Evolutionary conservation across 2,888 invertebrate species (phyloP), one percentile per base, ranked within the genome.

Genomic region (Thymelicus sylvestris): DNA sequence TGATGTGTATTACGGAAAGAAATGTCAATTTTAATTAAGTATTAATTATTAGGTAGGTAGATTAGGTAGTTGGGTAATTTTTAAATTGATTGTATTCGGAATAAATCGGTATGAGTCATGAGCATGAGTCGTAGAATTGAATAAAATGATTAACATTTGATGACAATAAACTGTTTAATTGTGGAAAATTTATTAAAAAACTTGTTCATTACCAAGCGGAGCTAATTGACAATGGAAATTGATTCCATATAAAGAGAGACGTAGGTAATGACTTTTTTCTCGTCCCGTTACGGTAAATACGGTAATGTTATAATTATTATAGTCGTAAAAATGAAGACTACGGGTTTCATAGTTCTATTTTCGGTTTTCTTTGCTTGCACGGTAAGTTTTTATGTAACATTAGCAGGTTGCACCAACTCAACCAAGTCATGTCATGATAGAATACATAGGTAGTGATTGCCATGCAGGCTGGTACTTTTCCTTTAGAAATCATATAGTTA

Each of bases 191-290:
- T 15, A 52, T 52, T 52, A 19, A 7, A 19, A 1, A 6, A 7
- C 50, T 6, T 52, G 50, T 19, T 15, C 19, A 2, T 19, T 7
- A 8, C 12, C 50, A 52, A 52, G 15, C 50, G 50, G 15, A 7
- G 50, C 50, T 52, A 52, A 52, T 52, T 52, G 15, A 52, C 50
- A 52, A 52, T 52, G 15, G 50, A 52, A 2, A 52, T 52, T 52
- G 50, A 52, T 15, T 52, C 50, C 8, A 52, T 52, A 52, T 52
- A 52, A 52, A 52, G 7, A 19, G 1, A 7, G 7, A 52, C 7
- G 8, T 10, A 52, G 1, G 1, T 10, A 12, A 44, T 3, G 6
- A 52, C 15, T 6, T 6, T 7, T 52, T 52, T 52, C 7, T 52
- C 15, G 2, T 15, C 7, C 50, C 7, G 19, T 52, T 19, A 10